Base-by-base conservation (phyloP, 2,797 vertebrate species). In the Macroramphosus scolopax region DNA sequence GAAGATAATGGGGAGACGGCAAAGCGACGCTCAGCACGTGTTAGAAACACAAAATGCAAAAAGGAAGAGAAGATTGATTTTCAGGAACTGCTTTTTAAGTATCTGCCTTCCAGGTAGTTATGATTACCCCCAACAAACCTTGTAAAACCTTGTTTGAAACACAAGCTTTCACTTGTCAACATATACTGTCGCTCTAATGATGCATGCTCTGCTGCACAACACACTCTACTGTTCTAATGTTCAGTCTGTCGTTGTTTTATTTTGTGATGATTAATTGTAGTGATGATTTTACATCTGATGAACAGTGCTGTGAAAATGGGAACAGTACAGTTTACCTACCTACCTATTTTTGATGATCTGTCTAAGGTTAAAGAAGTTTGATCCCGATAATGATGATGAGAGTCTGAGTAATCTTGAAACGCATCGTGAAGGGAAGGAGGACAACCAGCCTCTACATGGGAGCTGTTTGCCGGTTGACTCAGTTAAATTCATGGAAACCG, bases 41-140 rank as follows among this genome's bases (percentile, higher is more conserved):
- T 99, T 36, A 88, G 96, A 30, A 99, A 99, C 72, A 99, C 97
- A 30, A 98, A 94, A 66, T 95, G 94, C 85, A 99, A 99, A 63
- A 99, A 98, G 42, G 97, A 99, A 51, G 97, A 98, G 82, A 98
- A 96, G 53, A 92, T 99, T 5, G 97, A 99, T 62, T 98, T 99
- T 68, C 97, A 98, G 55, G 97, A 98, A 48, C 86, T 99, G 15
- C 86, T 99, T 51, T 88, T 93, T 47, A 99, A 99, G 65, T 96
- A 94, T 62, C 84, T 99, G n/a, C 97, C 97, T 0, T 92, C 95
- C 43, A 94, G 97, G 97, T 98, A 81, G 1, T n/a, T 8, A 16
- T 3, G 11, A 24, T 24, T 8, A 11, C 9, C 13, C 11, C 3
- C 12, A 16, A 5, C 18, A 35, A 16, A 17, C 4, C n/a, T 33